These are phyloP conservation scores for Meteorus colon DNA, from an alignment of 2,888 invertebrate genomes.

Conservation along the genomic window DNA sequence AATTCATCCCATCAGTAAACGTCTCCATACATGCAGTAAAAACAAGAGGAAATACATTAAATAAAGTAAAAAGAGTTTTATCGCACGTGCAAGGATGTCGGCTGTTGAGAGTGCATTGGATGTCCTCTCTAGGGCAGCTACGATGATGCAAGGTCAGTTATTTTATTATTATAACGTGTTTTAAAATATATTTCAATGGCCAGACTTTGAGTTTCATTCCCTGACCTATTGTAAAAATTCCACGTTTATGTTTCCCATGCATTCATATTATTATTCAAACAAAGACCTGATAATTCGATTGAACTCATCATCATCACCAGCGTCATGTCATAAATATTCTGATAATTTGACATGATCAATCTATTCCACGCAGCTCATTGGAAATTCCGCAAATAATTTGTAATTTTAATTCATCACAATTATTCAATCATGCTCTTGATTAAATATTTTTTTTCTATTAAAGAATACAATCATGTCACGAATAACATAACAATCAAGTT, in stretches of 20 bases:
- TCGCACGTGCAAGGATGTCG: slow-evolving; percentile 75
- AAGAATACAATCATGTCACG: not conserved
- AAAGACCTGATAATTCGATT: not conserved
- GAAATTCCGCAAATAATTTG: not conserved
- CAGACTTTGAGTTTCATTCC: slow-evolving; percentile 13
- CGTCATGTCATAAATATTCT: not conserved
- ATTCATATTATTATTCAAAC: not conserved
- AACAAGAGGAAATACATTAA: too few relatives aligned
- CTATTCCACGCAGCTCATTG: not conserved
- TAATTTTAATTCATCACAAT: not conserved
- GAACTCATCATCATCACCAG: not conserved
- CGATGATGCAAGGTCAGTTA: slow-evolving; percentile 84
- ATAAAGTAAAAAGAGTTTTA: slow-evolving; percentile 37
- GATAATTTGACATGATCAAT: not conserved
- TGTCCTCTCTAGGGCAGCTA: slow-evolving; percentile 90
- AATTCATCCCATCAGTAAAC: not conserved
- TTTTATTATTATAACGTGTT: slow-evolving; percentile 12
- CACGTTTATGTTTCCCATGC: not conserved
- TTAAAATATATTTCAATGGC: too few relatives aligned
- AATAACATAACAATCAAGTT: not conserved
- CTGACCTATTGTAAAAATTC: not conserved
- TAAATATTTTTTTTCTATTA: not conserved
- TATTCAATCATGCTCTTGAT: not conserved
- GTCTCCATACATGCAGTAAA: not conserved
- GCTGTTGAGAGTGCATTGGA: slow-evolving; percentile 89